Conservation (phyloP, 2,888 invertebrate genomes). For the Chrysodeixis includens region DNA sequence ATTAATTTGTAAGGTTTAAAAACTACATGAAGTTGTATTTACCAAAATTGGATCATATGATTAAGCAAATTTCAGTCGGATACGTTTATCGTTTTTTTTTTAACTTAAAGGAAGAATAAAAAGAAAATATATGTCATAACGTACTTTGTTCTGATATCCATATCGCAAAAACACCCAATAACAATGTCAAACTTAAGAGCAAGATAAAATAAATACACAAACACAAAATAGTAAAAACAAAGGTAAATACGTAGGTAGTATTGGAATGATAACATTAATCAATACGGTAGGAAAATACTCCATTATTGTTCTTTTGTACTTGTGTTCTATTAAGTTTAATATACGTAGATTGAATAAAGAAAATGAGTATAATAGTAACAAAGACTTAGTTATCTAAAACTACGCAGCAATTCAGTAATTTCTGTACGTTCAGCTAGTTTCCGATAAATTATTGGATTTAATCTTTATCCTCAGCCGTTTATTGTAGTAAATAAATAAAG, state of each 20-base stretch:
- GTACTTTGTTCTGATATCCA: slow-evolving; percentile 12
- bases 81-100: not conserved
- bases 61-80: too few relatives aligned
- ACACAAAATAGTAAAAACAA: slow-evolving; percentile 9
- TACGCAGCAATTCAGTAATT: slow-evolving; percentile 11
- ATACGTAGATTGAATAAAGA: slow-evolving; percentile 5
- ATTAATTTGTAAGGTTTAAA: too few relatives aligned
- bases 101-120: slow-evolving; percentile 16
- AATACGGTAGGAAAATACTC: slow-evolving; percentile 23
- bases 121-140: slow-evolving; percentile 7
- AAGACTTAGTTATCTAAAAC: slow-evolving; percentile 7
- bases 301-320: slow-evolving; percentile 26
- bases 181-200: slow-evolving; percentile 3
- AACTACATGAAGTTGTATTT: too few relatives aligned
- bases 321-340: slow-evolving; percentile 2
- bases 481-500: slow-evolving; percentile 19
- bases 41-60: too few relatives aligned
- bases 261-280: slow-evolving; percentile 20
- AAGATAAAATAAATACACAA: slow-evolving; percentile 2
- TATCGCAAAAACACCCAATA: slow-evolving; percentile 18
- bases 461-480: not conserved
- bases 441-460: slow-evolving; percentile 12
- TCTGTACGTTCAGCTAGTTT: slow-evolving; percentile 6
- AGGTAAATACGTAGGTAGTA: slow-evolving; percentile 24
- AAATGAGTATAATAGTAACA: not conserved